phyloP scores from a whole-genome alignment of 2,888 invertebrate species.

The Pilophorus perplexus region DNA sequence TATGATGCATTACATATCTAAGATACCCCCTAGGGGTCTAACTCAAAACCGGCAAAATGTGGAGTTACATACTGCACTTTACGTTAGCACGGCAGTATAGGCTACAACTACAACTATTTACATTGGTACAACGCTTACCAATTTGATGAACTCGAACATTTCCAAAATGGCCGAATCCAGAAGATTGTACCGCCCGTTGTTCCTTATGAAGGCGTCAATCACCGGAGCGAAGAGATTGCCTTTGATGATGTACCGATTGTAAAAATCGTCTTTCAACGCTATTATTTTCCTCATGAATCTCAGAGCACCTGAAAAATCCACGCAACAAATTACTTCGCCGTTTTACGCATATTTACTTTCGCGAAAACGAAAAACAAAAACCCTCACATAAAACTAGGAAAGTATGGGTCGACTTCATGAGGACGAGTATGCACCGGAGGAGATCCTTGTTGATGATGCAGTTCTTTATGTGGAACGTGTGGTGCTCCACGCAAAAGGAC shows the following conservation, averaged over 20 bases:
- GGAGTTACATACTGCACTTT: no score
- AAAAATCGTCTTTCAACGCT: conserved; percentile 97
- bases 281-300: conserved; percentile 96
- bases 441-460: conserved; percentile 96
- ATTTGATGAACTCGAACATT: conserved; percentile 97
- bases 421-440: conserved; percentile 87
- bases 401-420: conserved; percentile 95
- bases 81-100: no score
- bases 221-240: conserved; percentile 94
- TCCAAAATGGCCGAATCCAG: conserved; percentile 98
- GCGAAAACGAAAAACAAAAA: background rate
- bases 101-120: background rate
- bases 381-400: conserved; percentile 84
- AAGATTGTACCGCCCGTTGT: conserved; percentile 97
- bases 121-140: conserved; percentile 55
- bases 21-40: no score
- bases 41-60: no score
- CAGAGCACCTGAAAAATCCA: conserved; percentile 72
- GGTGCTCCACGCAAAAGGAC: conserved; percentile 98
- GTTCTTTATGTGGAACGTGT: conserved; percentile 97
- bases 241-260: conserved; percentile 92
- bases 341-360: background rate
- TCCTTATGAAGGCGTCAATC: conserved; percentile 91
- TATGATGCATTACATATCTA: no score
- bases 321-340: background rate